Evolutionary conservation across 2,888 invertebrate genomes (phyloP), one percentile per base, ranked within the genome.

Genomic region (Ferdinandea cuprea): DNA sequence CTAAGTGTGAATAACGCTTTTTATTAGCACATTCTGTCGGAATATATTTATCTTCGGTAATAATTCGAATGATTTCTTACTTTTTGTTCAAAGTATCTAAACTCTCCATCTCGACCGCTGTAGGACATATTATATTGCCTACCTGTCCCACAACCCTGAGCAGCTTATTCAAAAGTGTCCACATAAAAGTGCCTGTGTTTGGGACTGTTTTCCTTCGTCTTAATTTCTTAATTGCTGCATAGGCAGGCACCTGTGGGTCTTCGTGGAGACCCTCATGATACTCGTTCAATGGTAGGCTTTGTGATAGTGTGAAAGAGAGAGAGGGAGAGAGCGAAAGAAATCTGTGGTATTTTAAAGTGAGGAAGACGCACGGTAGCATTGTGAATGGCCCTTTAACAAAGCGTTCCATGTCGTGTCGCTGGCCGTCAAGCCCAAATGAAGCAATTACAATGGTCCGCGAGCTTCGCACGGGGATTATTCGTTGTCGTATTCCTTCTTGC

Each of bases 1-100:
- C 66, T 56, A 42, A 71, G 71, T 58, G 59, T 81, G 81, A 81
- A 81, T 77, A 77, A 76, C 69, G 76, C 59, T 69, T 76, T 81
- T 76, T 81, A 81, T 76, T 76, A 71, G 65, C 69, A 65, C 42
- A 25, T 71, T 65, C 76, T 71, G 58, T 35, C 21, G 2, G 37
- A 65, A 68, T 46, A 58, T 48, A 61, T 71, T 58, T 50, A 66
- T 71, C 71, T 50, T 15, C 11, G 44, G 42, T 17, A 35, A 59
- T 69, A 58, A 65, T 69, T 65, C 56, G 54, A 56, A 63, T 69
- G 68, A 72, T 69, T 68, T 74, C 65, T 59, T 59, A 44, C 58
- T 48, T 46, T 56, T n/a, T 40, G 5, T 40, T 17, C 32, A 32
- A 32, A 35, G 11, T 32, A 54, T 35, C 21, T 54, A 17, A 52